A percentile compares a stretch with the other conserved stretches of the same genome.
Conservation (phyloP, 2,113 vertebrate genomes). For the Isurus oxyrinchus region DNA sequence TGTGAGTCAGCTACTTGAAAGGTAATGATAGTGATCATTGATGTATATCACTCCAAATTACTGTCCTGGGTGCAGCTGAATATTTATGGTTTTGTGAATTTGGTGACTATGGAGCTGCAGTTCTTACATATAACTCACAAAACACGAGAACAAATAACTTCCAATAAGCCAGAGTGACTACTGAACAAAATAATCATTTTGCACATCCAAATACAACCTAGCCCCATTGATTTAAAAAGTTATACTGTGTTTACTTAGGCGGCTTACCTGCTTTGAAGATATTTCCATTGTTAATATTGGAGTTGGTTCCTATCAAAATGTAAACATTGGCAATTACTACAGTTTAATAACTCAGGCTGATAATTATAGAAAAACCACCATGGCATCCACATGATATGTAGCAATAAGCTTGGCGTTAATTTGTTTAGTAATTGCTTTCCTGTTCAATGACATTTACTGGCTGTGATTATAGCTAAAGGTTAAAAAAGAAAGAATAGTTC, state of each 20-base stretch:
- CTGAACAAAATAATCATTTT: neutral
- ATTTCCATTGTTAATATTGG: slow-evolving; percentile 72
- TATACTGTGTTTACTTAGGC: neutral
- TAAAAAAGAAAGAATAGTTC: neutral
- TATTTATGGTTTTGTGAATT: neutral
- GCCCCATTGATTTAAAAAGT: neutral
- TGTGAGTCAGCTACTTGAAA: neutral
- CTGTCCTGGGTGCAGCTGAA: neutral
- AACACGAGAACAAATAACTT: neutral
- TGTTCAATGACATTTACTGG: neutral
- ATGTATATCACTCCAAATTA: neutral
- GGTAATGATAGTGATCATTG: neutral
- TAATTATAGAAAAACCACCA: neutral
- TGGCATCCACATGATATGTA: neutral
- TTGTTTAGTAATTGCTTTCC: neutral
- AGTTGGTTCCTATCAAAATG: slow-evolving; percentile 52
- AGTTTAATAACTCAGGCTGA: neutral
- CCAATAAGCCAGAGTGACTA: neutral
- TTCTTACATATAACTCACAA: neutral
- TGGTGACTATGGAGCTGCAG: neutral
- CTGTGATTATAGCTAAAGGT: neutral
- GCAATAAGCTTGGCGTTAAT: neutral
- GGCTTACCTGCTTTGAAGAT: slow-evolving; percentile 70
- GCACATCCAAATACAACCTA: neutral
- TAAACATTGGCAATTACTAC: neutral